phyloP scores from a whole-genome alignment of 2,888 invertebrate species.

The Caenorhabditis doughertyi region DNA sequence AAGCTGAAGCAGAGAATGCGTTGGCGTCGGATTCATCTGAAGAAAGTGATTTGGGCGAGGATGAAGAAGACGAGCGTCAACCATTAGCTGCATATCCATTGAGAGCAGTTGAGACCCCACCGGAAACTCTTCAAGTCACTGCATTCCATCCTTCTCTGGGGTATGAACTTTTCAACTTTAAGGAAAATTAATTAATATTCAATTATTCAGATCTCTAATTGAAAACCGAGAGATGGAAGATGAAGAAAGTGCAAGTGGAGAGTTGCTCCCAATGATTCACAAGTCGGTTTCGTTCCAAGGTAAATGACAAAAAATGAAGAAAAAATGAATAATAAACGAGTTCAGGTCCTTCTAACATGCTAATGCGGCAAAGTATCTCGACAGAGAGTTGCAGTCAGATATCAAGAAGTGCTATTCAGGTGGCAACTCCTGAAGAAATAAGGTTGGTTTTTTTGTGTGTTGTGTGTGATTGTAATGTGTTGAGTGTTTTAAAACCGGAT shows the following conservation, averaged over 20 bases:
- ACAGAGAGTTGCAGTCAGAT: constrained; percentile 68
- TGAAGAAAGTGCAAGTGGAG: constrained; percentile 47
- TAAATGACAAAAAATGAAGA: not conserved
- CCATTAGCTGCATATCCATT: constrained; percentile 31
- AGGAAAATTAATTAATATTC: not conserved
- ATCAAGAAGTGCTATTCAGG: constrained; percentile 69
- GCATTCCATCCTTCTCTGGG: constrained; percentile 72
- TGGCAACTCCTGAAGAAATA: constrained; percentile 79
- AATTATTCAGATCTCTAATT: constrained; percentile 45
- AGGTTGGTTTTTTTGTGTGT: constrained; percentile 59
- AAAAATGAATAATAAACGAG: not conserved
- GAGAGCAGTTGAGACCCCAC: constrained; percentile 41
- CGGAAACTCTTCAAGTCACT: constrained; percentile 66
- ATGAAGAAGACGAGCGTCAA: constrained; percentile 65
- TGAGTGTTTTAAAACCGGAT: not conserved
- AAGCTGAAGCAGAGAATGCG: constrained; percentile 66
- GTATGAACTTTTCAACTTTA: constrained; percentile 13
- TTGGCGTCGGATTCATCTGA: constrained; percentile 69
- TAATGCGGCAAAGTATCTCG: constrained; percentile 61
- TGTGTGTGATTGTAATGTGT: not conserved
- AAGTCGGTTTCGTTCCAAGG: constrained; percentile 64
- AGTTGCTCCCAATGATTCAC: constrained; percentile 53
- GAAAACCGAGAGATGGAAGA: constrained; percentile 68
- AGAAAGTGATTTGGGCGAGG: constrained; percentile 61
- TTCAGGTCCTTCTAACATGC: constrained; percentile 51